Base-by-base conservation (phyloP, 92 coral and sea anemone species). In the Plumapathes pennacea region DNA sequence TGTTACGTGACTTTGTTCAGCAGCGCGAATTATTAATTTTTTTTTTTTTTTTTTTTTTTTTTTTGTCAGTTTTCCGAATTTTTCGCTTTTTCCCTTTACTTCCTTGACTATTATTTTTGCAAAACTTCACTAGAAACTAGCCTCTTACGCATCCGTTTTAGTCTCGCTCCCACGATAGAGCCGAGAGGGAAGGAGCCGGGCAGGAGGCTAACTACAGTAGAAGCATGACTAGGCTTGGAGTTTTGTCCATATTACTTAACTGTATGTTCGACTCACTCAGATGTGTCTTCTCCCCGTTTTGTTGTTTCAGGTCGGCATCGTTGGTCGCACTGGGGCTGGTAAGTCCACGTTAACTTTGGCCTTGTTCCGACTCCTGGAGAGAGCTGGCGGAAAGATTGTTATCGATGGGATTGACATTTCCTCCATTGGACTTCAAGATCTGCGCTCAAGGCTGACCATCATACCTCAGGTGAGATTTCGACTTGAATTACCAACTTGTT, bases 401-500 rank as follows among this genome's bases (percentile, higher is more conserved):
- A 71, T 91, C 30, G 97, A 91, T 71, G 86, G 64, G 18, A 56
- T 91, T 20, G 86, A 87, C 52, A 80, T 87, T 38, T 66, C 95
- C 37, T 46, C 57, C 50, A 83, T 91, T 51, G 97, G 97, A 24
- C 80, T 91, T 10, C 97, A 87, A 11, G 96, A 83, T 46, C 69
- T 91, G 22, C 89, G 97, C 5, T 87, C 97, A 8, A 64, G 86
- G 18, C 76, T 91, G 47, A 80, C 96, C 10, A 83, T 87, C 27
- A 91, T 91, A 43, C 97, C 97, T 32, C 97, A 90, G 88, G 97
- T 90, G 67, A n/a, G n/a, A n/a, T n/a, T n/a, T n/a, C n/a, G n/a
- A n/a, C n/a, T n/a, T n/a, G n/a, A n/a, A n/a, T n/a, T n/a, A n/a
- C n/a, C n/a, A n/a, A n/a, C n/a, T n/a, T n/a, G n/a, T n/a, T n/a